Base-by-base conservation (phyloP, 2,797 vertebrate species). In the Silurus lanzhouensis region DNA sequence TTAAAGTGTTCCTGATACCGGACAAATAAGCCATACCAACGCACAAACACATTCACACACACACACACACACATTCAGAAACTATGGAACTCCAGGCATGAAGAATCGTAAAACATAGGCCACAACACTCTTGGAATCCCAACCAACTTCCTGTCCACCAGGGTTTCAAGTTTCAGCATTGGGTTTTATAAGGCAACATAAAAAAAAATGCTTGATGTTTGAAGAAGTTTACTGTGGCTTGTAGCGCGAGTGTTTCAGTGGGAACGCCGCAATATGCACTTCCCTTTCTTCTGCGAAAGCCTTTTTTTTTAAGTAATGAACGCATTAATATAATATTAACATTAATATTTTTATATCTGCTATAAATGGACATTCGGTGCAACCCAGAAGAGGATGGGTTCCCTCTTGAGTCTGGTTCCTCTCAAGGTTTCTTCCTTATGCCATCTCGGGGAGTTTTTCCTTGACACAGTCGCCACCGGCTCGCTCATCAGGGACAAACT, bases 141-240 rank as follows among this genome's bases (percentile, higher is more conserved):
- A 83, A 46, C 79, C 63, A 67, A 81, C 79, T 67, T 81, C 79
- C 79, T 81, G 63, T 55, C n/a, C 13, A 67, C 63, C 17, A 48
- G n/a, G 79, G 79, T 81, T 81, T 81, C 64, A 31, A 55, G 46
- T 67, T 81, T 27, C 63, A 67, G 13, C 79, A 27, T 5, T 81
- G 78, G 31, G 57, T 79, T 60, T 79, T 63, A 79, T 79, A 79
- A 79, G 27, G 58, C 78, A 66, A 61, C 44, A 1, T 22, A 66
- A 52, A 66, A 81, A 66, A 6, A 13, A 66, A 60, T 31, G 55
- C 75, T 66, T 67, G 44, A 66, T 81, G 61, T 66, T 81, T 67
- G n/a, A 15, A 68, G 27, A 31, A 64, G n/a, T 25, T 66, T 52
- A 10, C 22, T 81, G 44, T 57, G 64, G 63, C 79, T 55, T 52